Base-by-base conservation (phyloP, 2,888 invertebrate species). In the Phaonia tiefii region DNA sequence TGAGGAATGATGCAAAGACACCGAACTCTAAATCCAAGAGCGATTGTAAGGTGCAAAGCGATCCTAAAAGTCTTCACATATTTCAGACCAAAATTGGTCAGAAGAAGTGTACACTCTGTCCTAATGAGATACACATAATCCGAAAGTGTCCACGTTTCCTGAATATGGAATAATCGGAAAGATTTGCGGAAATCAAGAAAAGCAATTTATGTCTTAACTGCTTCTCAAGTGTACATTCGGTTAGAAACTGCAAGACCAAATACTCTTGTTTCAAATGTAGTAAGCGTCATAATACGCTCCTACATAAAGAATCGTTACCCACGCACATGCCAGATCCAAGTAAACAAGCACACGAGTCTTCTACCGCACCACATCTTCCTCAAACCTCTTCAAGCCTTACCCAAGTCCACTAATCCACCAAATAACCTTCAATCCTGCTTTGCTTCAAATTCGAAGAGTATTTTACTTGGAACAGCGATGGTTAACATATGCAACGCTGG, bases 181-280 rank as follows among this genome's bases (percentile, higher is more conserved):
- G 71, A n/a, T 46, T 66, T 1, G 15, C 17, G n/a, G 49, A 66
- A 7, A 56, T 79, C 5, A 25, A 26, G 13, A 54, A 26, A 25
- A 10, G 13, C n/a, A 25, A 25, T 13, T 11, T 54, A 2, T 54
- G 54, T 13, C 5, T 54, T 7, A 54, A 54, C 7, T 74, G 78
- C 31, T 79, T 79, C 13, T 46, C 73, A 0, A 56, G 39, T 8
- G 13, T 54, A 0, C 74, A 79, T 25, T 8, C 11, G 0, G n/a
- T 78, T 0, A 67, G 54, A 67, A 60, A 70, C 10, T 79, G 56
- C 42, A 74, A 1, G 3, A 79, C 58, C 20, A 71, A 65, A 22
- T 10, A 49, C 10, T 74, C 51, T 56, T 75, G 71, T 11, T 71
- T 31, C 13, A 17, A 20, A n/a, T 78, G 73, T 17, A 42, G 20